Evolutionary conservation across 2,113 vertebrate species (phyloP).

Genomic region (Athene cunicularia): DNA sequence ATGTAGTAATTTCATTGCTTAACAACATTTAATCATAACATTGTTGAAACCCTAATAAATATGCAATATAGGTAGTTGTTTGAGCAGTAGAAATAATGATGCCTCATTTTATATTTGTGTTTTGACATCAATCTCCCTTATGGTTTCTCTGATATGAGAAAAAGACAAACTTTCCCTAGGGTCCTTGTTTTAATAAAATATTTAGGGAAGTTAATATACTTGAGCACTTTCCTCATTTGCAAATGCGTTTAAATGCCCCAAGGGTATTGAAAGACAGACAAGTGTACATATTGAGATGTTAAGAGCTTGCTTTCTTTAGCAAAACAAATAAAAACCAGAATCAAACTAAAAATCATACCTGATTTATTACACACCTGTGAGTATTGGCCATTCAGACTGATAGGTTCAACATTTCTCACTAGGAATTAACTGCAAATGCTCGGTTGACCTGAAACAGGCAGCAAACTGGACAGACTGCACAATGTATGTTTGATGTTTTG

Average conservation of each 20-base stretch:
- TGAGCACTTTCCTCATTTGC: neutral
- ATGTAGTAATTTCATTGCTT: neutral
- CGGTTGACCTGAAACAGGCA: rapidly evolving
- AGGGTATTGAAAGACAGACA: neutral
- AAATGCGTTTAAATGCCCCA: neutral
- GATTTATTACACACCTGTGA: neutral
- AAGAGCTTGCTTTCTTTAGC: neutral
- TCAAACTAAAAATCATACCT: neutral
- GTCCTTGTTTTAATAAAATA: neutral
- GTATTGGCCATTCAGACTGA: neutral
- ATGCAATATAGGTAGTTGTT: neutral
- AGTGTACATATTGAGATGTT: neutral
- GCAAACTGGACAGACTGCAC: neutral
- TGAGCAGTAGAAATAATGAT: neutral
- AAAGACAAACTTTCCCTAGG: neutral
- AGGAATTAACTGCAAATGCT: neutral
- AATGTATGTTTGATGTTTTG: neutral
- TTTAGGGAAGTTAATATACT: neutral
- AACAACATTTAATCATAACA: neutral
- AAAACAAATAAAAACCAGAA: neutral
- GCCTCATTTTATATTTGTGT: neutral
- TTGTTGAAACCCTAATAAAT: neutral
- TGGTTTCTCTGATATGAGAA: neutral
- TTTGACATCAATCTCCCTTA: neutral
- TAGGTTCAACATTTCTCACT: neutral